Evolutionary conservation across 2,797 vertebrate genomes (phyloP), one percentile per base, ranked within the genome.

Genomic region (Otolemur crassicaudatus): DNA sequence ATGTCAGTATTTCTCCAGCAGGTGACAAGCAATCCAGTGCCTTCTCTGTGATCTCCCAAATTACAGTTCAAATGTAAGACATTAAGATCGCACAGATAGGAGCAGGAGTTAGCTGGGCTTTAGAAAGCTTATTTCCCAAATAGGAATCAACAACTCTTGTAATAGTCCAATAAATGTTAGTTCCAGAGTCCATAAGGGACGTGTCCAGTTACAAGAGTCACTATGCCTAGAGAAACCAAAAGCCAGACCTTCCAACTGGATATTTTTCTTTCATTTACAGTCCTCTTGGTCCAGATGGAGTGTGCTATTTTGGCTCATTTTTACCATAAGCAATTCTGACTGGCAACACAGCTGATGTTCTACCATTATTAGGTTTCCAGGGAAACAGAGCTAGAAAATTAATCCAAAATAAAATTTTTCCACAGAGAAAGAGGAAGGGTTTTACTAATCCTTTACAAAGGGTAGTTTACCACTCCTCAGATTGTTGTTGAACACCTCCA

Each of bases 321-420:
- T 94, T 86, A 49, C 53, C 23, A 10, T 72, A 40, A 61, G 31
- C 79, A 70, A 2, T 49, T 2, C 63, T 96, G 83, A 31, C 87
- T 91, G 86, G 69, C 67, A 69, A 82, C 60, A 63, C 49, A 92
- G 40, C 22, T 87, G 72, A 77, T 23, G 31, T 87, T 43, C 37
- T 49, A 34, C 72, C 65, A 20, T 49, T 87, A 53, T 22, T 25
- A 73, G 22, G 6, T 90, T 88, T 93, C 87, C 65, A 79, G 84
- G 82, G 92, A 82, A 89, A 79, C 72, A 43, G 14, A 91, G 13
- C 60, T 73, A 87, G 76, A 81, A 93, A 77, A 67, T 84, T 89
- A 97, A 70, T 65, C 61, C n/a, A 61, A 94, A 63, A 86, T 83
- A 43, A 56, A 67, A 87, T 94, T 90, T 53, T 58, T 87, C 31